A percentile compares a stretch with the other conserved stretches of the same genome.
Conservation (phyloP, 1,140 invertebrate species). For the Druon quercuslanigerum region DNA sequence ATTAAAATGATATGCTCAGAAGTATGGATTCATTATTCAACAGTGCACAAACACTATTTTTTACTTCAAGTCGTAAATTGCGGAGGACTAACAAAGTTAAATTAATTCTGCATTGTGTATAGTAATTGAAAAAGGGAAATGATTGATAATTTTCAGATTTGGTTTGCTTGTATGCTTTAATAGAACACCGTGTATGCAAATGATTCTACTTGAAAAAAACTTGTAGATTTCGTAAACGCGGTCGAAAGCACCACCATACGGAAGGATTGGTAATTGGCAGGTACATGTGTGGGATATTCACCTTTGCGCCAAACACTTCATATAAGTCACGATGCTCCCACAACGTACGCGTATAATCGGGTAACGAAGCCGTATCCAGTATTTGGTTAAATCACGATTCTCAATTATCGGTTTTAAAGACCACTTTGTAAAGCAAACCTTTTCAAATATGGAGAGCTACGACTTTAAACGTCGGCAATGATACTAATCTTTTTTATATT, state of each 20-base stretch:
- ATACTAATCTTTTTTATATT: not conserved
- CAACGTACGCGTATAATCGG: not conserved
- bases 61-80: no score
- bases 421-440: not conserved
- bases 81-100: no score
- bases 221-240: slow-evolving; percentile 1
- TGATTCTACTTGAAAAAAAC: not conserved
- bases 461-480: not conserved
- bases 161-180: not conserved
- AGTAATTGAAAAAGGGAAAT: no score
- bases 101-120: no score
- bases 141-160: not conserved
- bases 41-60: no score
- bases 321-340: no score
- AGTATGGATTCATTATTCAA: no score
- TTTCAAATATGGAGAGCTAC: not conserved
- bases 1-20: no score
- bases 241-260: no score
- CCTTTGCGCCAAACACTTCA: no score
- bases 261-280: no score
- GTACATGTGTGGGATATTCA: no score
- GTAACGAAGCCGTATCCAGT: slow-evolving; percentile 1
- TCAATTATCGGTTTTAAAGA: slow-evolving; percentile 23
- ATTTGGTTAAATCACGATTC: slow-evolving; percentile 27
- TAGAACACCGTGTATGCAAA: slow-evolving; percentile 10